phyloP scores from a whole-genome alignment of 2,797 vertebrate genomes.

The Sebastes nivosus region DNA sequence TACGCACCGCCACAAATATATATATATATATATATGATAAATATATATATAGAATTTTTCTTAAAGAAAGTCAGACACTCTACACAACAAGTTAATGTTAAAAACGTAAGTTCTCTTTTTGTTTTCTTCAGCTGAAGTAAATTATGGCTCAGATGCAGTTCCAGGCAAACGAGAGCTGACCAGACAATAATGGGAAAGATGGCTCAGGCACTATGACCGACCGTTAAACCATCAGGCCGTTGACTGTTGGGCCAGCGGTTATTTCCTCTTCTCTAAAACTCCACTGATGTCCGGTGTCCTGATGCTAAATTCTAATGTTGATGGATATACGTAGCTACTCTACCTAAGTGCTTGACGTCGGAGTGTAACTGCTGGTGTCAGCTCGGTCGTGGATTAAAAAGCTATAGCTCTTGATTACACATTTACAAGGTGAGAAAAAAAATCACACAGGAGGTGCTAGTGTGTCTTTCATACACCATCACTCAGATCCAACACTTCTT shows the following conservation, averaged over 20 bases:
- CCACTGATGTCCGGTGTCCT: conserved; percentile 7
- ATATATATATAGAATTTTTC: conserved; percentile 66
- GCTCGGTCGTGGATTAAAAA: conserved; percentile 55
- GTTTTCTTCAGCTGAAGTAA: conserved; percentile 72
- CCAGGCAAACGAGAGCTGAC: conserved; percentile 75
- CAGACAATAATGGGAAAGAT: conserved; percentile 33
- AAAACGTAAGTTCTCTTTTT: conserved; percentile 61
- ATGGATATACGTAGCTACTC: conserved; percentile 11
- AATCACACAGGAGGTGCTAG: conserved; percentile 23
- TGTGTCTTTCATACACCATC: conserved; percentile 13
- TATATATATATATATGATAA: conserved; percentile 48
- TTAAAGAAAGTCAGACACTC: conserved; percentile 77
- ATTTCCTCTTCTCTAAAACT: neutral
- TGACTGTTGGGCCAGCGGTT: neutral
- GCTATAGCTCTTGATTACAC: conserved; percentile 54
- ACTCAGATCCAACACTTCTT: conserved; percentile 3
- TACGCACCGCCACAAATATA: conserved; percentile 81
- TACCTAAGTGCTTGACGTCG: conserved; percentile 38
- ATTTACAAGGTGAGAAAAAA: conserved; percentile 52
- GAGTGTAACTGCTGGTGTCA: conserved; percentile 70
- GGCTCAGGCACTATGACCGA: conserved; percentile 39
- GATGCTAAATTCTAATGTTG: neutral
- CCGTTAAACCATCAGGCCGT: conserved; percentile 1
- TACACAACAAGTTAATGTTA: conserved; percentile 70
- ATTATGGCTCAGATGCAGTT: conserved; percentile 86